Evolutionary conservation across 2,113 vertebrate genomes (phyloP).

Genomic region (Australoheros scitulus): DNA sequence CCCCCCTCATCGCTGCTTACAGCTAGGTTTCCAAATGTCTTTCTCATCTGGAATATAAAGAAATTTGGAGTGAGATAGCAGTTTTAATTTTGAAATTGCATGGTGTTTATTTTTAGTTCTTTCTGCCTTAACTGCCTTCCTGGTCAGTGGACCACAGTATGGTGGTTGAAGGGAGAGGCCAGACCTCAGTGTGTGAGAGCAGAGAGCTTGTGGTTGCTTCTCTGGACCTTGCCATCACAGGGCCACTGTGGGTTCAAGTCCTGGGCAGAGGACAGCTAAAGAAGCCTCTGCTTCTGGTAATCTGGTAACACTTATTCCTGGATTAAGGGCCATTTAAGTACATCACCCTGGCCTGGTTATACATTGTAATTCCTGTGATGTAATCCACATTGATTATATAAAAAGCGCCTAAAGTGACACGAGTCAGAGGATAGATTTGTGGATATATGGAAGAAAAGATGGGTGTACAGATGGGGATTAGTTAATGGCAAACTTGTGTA

Average conservation of each 20-base stretch:
- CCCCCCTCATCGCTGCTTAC: not conserved
- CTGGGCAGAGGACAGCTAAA: conserved; percentile 53
- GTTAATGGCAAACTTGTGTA: conserved; percentile 17
- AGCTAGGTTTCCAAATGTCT: conserved; percentile 25
- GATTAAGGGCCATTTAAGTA: conserved; percentile 58
- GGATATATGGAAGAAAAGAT: not conserved
- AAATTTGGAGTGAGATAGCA: conserved; percentile 63
- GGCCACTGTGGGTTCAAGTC: conserved; percentile 70
- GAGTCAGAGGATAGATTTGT: not conserved
- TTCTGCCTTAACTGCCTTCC: conserved; percentile 66
- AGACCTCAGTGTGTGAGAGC: conserved; percentile 76
- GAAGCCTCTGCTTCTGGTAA: conserved; percentile 51
- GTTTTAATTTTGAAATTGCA: conserved; percentile 71
- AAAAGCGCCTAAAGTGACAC: conserved; percentile 15
- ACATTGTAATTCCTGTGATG: conserved; percentile 7
- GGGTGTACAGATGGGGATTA: not conserved
- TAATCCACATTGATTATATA: conserved; percentile 48
- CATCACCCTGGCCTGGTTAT: conserved; percentile 13
- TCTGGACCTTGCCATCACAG: conserved; percentile 67
- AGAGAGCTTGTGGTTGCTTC: conserved; percentile 62
- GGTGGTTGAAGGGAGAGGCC: conserved; percentile 77
- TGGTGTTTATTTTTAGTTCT: conserved; percentile 75
- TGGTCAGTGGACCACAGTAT: conserved; percentile 74
- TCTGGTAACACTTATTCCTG: conserved; percentile 47
- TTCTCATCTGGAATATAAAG: conserved; percentile 36